Evolutionary conservation across 2,888 invertebrate species (phyloP).

Genomic region (Scaptomyza cyrtandrae): DNA sequence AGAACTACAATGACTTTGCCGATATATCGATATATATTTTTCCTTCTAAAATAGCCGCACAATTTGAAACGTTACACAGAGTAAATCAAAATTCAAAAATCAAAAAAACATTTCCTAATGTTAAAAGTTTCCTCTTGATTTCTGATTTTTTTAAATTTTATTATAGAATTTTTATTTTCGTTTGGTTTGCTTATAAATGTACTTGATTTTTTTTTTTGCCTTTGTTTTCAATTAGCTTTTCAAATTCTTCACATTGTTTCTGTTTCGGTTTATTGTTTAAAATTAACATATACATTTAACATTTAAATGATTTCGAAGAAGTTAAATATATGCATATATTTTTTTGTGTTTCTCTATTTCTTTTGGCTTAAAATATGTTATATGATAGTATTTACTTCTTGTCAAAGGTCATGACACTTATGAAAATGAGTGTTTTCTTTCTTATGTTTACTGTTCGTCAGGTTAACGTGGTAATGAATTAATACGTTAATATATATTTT

Average conservation of each 20-base stretch:
- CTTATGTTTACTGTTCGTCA: conserved; percentile 5
- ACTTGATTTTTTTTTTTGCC: conserved; percentile 25
- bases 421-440: conserved; percentile 24
- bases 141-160: conserved; percentile 62
- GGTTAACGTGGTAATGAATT: conserved; percentile 21
- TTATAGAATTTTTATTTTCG: conserved; percentile 73
- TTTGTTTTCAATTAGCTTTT: conserved; percentile 45
- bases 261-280: conserved; percentile 65
- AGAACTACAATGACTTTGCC: background rate
- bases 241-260: conserved; percentile 46
- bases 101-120: conserved; percentile 16
- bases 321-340: conserved; percentile 36
- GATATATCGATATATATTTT: background rate
- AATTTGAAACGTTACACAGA: background rate
- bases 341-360: conserved; percentile 36
- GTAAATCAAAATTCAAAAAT: background rate
- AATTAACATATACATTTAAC: conserved; percentile 81
- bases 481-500: conserved; percentile 45
- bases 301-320: conserved; percentile 73
- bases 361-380: conserved; percentile 51
- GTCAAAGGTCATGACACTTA: conserved; percentile 15
- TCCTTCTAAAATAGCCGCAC: background rate
- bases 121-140: conserved; percentile 74
- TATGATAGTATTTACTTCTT: conserved; percentile 26
- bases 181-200: conserved; percentile 60